phyloP scores from a whole-genome alignment of 1,140 invertebrate genomes.

The Drosophila simulans region DNA sequence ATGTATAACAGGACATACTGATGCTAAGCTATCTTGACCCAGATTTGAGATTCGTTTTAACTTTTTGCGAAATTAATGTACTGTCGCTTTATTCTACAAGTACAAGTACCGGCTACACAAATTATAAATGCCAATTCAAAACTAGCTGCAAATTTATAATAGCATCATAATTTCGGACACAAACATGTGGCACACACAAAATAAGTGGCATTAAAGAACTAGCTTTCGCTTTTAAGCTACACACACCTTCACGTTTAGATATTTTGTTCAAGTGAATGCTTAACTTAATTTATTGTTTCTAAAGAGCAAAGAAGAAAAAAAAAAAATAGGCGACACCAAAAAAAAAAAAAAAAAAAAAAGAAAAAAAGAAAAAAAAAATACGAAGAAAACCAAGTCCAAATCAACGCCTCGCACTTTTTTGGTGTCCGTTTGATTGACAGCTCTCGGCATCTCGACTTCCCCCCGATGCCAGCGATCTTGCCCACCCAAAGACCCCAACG shows the following conservation, averaged over 20 bases:
- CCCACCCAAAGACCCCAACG: background rate
- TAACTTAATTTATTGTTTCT: conserved; percentile 48
- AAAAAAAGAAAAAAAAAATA: background rate
- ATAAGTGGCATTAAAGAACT: conserved; percentile 2
- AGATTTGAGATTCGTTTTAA: background rate
- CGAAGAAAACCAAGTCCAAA: conserved; percentile 33
- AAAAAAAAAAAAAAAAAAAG: background rate
- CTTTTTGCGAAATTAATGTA: no score
- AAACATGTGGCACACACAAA: conserved; percentile 4
- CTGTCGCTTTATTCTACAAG: background rate
- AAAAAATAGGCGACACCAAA: background rate
- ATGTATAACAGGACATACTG: no score
- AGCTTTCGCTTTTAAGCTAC: conserved; percentile 8
- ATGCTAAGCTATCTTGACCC: background rate
- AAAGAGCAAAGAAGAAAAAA: conserved; percentile 7
- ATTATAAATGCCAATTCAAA: conserved; percentile 3
- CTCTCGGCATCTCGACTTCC: conserved; percentile 39
- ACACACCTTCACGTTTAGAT: background rate
- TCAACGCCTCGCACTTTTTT: conserved; percentile 49
- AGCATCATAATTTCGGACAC: background rate
- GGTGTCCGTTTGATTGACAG: conserved; percentile 55
- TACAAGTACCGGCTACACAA: background rate
- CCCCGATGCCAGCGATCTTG: background rate
- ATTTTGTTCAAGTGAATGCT: conserved; percentile 27
- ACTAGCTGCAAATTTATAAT: conserved; percentile 2